Evolutionary conservation across 2,888 invertebrate species (phyloP).

Genomic region (Chaitophorus viminalis): DNA sequence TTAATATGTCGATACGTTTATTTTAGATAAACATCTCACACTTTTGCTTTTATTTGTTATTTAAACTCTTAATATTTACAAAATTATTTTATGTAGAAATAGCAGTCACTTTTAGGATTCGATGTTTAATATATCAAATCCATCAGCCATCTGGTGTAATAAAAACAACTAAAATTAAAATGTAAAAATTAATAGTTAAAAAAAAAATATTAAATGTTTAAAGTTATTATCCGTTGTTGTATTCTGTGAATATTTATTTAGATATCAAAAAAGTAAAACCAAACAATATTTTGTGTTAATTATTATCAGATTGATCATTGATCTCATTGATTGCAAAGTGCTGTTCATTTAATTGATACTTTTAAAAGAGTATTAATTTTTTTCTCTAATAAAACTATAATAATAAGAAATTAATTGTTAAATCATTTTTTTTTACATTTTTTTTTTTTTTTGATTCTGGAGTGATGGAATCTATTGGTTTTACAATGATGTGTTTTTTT

Average conservation of each 20-base stretch:
- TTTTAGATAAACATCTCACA: slow-evolving; percentile 20
- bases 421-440: not conserved
- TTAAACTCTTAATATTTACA: not conserved
- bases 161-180: not conserved
- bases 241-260: not conserved
- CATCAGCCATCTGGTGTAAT: not conserved
- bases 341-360: not conserved
- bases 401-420: not conserved
- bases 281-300: not conserved
- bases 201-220: not conserved
- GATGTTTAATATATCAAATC: not conserved
- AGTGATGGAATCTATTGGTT: too few species aligned
- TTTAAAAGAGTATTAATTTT: not conserved
- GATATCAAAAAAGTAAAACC: not conserved
- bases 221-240: not conserved
- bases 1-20: not conserved
- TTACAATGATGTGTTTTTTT: too few species aligned
- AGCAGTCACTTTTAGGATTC: not conserved
- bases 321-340: not conserved
- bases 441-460: not conserved
- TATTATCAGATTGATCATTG: not conserved
- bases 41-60: slow-evolving; percentile 21
- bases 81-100: not conserved
- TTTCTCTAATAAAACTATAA: not conserved
- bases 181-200: not conserved